A percentile compares a stretch with the other conserved stretches of the same genome.
Evolutionary conservation across 37 sponge, comb jelly and placozoan genomes (phyloP).

Genomic region (Spongilla lacustris): DNA sequence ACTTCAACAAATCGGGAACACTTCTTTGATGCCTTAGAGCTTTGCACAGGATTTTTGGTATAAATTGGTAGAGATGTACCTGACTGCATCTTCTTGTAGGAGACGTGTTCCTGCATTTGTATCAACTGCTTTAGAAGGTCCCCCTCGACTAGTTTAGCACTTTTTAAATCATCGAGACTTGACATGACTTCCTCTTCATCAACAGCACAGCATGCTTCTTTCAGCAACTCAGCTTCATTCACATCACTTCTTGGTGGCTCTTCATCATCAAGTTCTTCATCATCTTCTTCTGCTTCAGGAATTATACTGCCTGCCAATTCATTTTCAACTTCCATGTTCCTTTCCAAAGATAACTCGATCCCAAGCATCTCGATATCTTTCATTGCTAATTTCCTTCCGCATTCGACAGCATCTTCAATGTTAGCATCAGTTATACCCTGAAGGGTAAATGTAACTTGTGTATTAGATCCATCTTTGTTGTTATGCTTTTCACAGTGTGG

Average conservation of each 20-base stretch:
- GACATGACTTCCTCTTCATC: not conserved
- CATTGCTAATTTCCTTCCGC: constrained; percentile 19
- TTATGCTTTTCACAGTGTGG: not conserved
- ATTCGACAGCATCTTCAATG: constrained; percentile 25
- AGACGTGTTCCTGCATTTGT: not conserved
- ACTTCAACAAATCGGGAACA: constrained; percentile 34
- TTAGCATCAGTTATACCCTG: constrained; percentile 9
- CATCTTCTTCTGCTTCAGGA: constrained; percentile 23
- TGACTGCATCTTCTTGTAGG: constrained; percentile 10
- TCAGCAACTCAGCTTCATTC: not conserved
- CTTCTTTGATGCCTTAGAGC: not conserved
- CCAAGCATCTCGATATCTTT: constrained; percentile 37
- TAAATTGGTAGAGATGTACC: not conserved
- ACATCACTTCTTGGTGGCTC: not conserved
- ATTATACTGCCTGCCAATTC: constrained; percentile 3
- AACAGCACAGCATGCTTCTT: not conserved
- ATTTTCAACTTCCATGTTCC: not conserved
- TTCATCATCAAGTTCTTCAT: constrained; percentile 29
- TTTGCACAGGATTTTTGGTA: not conserved
- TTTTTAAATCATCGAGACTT: not conserved
- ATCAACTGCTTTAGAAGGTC: not conserved
- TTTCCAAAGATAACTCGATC: constrained; percentile 11
- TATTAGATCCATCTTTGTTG: not conserved
- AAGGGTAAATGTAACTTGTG: too few relatives aligned
- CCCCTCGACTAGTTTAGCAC: not conserved